Evolutionary conservation across 2,113 vertebrate species (phyloP).

Genomic region (Tachysurus vachellii): DNA sequence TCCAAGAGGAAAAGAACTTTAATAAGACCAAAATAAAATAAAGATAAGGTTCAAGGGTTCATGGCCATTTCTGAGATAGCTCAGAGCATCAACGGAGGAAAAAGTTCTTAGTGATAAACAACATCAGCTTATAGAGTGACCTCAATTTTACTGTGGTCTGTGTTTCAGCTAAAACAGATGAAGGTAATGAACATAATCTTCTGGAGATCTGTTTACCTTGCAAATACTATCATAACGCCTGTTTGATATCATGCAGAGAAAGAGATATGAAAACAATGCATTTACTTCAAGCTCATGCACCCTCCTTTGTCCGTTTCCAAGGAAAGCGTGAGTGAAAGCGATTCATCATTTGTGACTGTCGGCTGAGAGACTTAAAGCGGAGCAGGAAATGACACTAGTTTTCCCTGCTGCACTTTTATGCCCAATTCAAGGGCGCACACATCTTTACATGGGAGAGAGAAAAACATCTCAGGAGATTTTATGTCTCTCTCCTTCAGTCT

Average conservation of each 20-base stretch:
- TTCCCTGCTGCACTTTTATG: conserved; percentile 15
- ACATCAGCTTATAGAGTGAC: not conserved
- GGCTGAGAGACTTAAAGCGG: conserved; percentile 54
- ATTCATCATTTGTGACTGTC: conserved; percentile 67
- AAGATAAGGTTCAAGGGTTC: not conserved
- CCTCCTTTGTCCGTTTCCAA: conserved; percentile 42
- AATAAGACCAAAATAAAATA: conserved; percentile 31
- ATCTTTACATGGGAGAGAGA: not conserved
- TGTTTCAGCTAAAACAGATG: not conserved
- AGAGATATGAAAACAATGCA: conserved; percentile 42
- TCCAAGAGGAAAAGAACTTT: conserved; percentile 23
- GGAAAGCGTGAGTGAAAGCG: conserved; percentile 50
- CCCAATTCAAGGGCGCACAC: conserved; percentile 61
- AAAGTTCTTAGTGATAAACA: conserved; percentile 33
- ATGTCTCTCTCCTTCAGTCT: conserved; percentile 18
- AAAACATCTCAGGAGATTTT: conserved; percentile 21
- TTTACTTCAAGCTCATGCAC: conserved; percentile 42
- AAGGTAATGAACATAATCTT: conserved; percentile 2
- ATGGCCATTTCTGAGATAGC: not conserved
- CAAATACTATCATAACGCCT: conserved; percentile 53
- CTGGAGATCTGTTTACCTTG: conserved; percentile 17
- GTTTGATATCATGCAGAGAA: conserved; percentile 43
- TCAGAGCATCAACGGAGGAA: not conserved
- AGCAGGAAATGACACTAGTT: conserved; percentile 53
- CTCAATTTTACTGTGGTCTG: not conserved